Base-by-base conservation (phyloP, 2,797 vertebrate species). In the Saxicola maurus region DNA sequence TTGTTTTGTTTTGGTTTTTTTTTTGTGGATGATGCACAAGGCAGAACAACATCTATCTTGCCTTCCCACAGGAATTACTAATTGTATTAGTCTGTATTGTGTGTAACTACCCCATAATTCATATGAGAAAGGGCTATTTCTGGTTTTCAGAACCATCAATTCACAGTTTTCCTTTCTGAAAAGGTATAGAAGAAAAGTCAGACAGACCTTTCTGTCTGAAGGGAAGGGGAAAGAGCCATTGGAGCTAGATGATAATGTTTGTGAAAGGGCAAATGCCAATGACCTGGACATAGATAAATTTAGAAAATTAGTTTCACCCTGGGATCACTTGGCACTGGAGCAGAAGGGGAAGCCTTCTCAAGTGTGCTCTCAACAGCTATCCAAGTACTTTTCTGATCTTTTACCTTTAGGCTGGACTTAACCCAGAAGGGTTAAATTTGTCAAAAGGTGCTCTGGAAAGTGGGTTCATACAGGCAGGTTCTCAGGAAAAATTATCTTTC, bases 1-100 rank as follows among this genome's bases (percentile, higher is more conserved):
- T 77, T 3, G 7, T 2, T 3, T 10, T 37, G 7, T 12, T 35
- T 35, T 35, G 8, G 0, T 13, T 0, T 3, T 9, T 40, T 18
- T 40, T 18, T 61, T 55, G 45, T 40, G 9, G 30, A 49, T 56
- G 66, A 53, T 49, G 24, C 52, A 60, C 14, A 46, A 46, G 31
- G 17, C 21, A 86, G 38, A 89, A 67, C 6, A 87, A 67, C 6
- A 87, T 49, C 18, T 71, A 9, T 78, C 37, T 55, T 81, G 18
- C 17, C 66, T 6, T 78, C 59, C 28, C 51, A 71, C 3, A 60
- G 59, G 52, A 72, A 7, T 30, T 82, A 42, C 27, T 87, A 62
- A 82, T 68, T 84, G 12, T 67, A 57, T 88, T 78, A 48, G 16
- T 60, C 64, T 79, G 16, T 62, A 33, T 25, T 87, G 52, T 55